Evolutionary conservation across 2,888 invertebrate genomes (phyloP).

Genomic region (Scaptomyza flava): DNA sequence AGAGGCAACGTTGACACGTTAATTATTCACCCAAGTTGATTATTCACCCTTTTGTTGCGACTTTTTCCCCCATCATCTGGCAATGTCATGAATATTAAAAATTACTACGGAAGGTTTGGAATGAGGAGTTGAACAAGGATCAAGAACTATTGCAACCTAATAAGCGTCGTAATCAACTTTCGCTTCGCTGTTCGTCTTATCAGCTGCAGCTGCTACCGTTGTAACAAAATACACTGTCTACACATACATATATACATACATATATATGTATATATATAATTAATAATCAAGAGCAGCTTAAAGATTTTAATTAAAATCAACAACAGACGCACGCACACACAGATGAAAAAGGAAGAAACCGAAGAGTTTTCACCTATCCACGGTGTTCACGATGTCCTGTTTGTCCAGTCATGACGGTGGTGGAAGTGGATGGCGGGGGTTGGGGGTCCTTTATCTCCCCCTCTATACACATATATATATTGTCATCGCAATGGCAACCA

Average conservation of each 20-base stretch:
- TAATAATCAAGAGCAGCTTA: slow-evolving; percentile 71
- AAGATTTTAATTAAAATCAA: slow-evolving; percentile 69
- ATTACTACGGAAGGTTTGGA: neutral
- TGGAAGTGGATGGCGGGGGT: neutral
- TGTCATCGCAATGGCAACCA: slow-evolving; percentile 35
- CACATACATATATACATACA: neutral
- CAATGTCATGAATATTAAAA: slow-evolving; percentile 17
- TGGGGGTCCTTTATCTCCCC: slow-evolving; percentile 13
- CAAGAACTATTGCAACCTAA: slow-evolving; percentile 15
- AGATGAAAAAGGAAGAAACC: no score
- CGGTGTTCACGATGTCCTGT: slow-evolving; percentile 4
- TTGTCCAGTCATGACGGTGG: neutral
- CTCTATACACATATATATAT: neutral
- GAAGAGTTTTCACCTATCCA: neutral
- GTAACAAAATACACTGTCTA: slow-evolving; percentile 13
- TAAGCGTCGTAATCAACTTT: slow-evolving; percentile 33
- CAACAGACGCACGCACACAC: slow-evolving; percentile 25
- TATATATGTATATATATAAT: slow-evolving; percentile 45
- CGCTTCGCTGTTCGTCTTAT: slow-evolving; percentile 12
- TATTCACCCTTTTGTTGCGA: neutral
- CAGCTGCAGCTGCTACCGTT: slow-evolving; percentile 44
- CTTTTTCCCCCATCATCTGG: neutral
- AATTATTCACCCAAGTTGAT: neutral
- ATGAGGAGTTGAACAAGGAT: neutral
- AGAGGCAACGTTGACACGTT: neutral